phyloP scores from a whole-genome alignment of 2,113 vertebrate species.

The Argyrosomus japonicus region DNA sequence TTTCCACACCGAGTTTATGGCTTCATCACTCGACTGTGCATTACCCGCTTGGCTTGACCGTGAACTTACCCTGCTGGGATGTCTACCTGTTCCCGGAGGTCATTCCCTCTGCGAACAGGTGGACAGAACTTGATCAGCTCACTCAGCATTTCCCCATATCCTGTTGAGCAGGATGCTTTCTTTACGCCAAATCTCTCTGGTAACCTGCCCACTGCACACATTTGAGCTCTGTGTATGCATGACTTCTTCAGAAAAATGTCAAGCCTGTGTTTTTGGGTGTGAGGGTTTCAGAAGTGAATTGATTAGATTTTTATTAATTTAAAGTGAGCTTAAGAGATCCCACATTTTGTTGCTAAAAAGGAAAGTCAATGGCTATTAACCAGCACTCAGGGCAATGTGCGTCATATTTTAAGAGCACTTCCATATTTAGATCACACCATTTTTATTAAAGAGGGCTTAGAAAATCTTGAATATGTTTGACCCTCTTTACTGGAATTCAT shows the following conservation, averaged over 20 bases:
- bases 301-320: conserved; percentile 17
- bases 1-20: background rate
- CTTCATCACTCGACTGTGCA: conserved; percentile 23
- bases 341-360: conserved; percentile 8
- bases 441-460: conserved; percentile 42
- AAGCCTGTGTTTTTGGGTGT: background rate
- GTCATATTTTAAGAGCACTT: conserved; percentile 33
- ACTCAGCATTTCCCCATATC: conserved; percentile 69
- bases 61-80: conserved; percentile 54
- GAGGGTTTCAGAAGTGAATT: background rate
- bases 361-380: conserved; percentile 18
- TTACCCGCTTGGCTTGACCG: conserved; percentile 47
- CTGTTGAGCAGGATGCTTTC: conserved; percentile 57
- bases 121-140: conserved; percentile 63
- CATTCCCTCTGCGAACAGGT: conserved; percentile 76
- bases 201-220: conserved; percentile 65
- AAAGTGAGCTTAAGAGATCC: conserved; percentile 5
- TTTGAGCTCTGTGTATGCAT: conserved; percentile 16
- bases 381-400: conserved; percentile 22
- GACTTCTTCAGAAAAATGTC: conserved; percentile 32
- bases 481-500: conserved; percentile 72
- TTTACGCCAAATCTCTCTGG: conserved; percentile 70
- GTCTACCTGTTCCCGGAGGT: conserved; percentile 72
- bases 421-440: conserved; percentile 40
- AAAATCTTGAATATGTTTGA: conserved; percentile 71